These are phyloP conservation scores for Drosophila subobscura DNA, from an alignment of 1,140 invertebrate genomes.

Conservation along the genomic window DNA sequence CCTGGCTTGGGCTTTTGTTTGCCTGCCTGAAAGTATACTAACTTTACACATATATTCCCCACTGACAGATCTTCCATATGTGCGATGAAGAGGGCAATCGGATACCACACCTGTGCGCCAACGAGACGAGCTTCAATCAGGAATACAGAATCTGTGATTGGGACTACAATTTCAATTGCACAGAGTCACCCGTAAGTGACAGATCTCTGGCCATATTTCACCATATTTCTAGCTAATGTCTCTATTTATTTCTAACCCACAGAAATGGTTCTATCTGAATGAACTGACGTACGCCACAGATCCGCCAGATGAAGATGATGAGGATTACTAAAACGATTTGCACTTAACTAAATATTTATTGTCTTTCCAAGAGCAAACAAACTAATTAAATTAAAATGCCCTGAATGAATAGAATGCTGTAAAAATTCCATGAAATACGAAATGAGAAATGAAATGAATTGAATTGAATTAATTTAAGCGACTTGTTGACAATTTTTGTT, in stretches of 20 bases:
- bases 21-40: slow-evolving; percentile 57
- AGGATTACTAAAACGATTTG: slow-evolving; percentile 71
- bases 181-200: slow-evolving; percentile 83
- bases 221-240: slow-evolving; percentile 4
- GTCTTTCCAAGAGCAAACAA: slow-evolving; percentile 51
- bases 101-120: slow-evolving; percentile 87
- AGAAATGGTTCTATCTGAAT: slow-evolving; percentile 86
- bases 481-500: slow-evolving; percentile 75
- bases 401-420: slow-evolving; percentile 12
- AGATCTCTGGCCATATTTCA: not conserved
- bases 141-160: slow-evolving; percentile 87
- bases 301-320: slow-evolving; percentile 84
- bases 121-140: slow-evolving; percentile 87
- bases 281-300: slow-evolving; percentile 87
- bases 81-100: slow-evolving; percentile 87
- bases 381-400: slow-evolving; percentile 65
- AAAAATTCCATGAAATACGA: slow-evolving; percentile 23
- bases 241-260: not conserved
- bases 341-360: slow-evolving; percentile 72
- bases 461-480: slow-evolving; percentile 63
- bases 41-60: no score
- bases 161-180: slow-evolving; percentile 86
- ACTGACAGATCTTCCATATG: slow-evolving; percentile 86
- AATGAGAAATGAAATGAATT: slow-evolving; percentile 16
- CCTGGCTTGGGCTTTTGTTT: slow-evolving; percentile 2